phyloP scores from a whole-genome alignment of 2,888 invertebrate genomes.

The Callyntrura guangdongensis region DNA sequence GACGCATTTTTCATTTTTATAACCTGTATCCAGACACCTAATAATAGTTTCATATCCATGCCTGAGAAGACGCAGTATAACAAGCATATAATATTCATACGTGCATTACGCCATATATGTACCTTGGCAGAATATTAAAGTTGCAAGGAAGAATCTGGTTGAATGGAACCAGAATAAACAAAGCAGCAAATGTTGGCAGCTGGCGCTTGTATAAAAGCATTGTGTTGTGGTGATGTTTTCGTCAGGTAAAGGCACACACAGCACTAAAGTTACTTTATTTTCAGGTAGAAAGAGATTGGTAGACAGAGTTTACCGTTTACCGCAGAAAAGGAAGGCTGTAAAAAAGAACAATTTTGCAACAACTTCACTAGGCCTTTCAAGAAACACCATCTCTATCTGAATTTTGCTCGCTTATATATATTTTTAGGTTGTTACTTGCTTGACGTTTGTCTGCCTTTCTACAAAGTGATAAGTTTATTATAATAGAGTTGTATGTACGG shows the following conservation, averaged over 20 bases:
- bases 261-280: neutral
- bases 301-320: too few species aligned
- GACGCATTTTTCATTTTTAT: conserved; percentile 59
- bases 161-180: conserved; percentile 27
- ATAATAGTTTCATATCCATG: neutral
- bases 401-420: conserved; percentile 14
- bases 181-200: conserved; percentile 68
- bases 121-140: neutral
- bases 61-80: neutral
- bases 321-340: conserved; percentile 59
- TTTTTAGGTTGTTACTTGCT: conserved; percentile 13
- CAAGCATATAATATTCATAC: neutral
- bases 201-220: conserved; percentile 20
- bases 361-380: conserved; percentile 56
- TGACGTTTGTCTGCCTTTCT: neutral
- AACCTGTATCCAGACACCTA: neutral
- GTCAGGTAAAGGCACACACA: conserved; percentile 29
- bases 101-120: too few species aligned
- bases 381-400: too few species aligned
- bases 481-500: conserved; percentile 18
- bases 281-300: conserved; percentile 5
- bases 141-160: too few species aligned
- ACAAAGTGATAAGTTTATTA: too few species aligned
- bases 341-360: conserved; percentile 60
- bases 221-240: neutral